Evolutionary conservation across 2,888 invertebrate genomes (phyloP), one percentile per base, ranked within the genome.

Genomic region (Volucella inanis): DNA sequence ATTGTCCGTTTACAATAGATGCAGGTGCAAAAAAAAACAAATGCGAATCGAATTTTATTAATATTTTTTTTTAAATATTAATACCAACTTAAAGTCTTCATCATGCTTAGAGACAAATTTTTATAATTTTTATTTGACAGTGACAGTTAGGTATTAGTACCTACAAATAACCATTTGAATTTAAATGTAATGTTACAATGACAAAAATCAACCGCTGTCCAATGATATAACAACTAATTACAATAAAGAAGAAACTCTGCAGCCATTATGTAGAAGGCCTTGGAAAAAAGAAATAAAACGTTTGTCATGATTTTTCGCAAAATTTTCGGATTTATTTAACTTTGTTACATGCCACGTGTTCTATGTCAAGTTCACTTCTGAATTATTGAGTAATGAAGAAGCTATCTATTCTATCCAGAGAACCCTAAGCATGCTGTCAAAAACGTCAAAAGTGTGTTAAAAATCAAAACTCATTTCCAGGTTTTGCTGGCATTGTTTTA

Each of bases 21-120:
- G 75, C 80, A 80, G 74, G 75, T 80, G 80, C 62, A 75, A 67
- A 64, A 67, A 64, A 39, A 62, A 41, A 62, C 15, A 54, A 68
- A 54, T 39, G 65, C 18, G 50, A 54, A 6, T 61, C 49, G 67
- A 74, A 74, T 80, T 39, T 3, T 50, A 43, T 61, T 59, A 61
- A 54, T 72, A 15, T n/a, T n/a, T n/a, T n/a, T n/a, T n/a, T n/a
- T n/a, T n/a, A n/a, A n/a, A n/a, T n/a, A n/a, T n/a, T n/a, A n/a
- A n/a, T n/a, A n/a, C n/a, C n/a, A n/a, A n/a, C 41, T 2, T 22
- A 59, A 71, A 64, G 64, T 18, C 55, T 22, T 4, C 43, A 59
- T 65, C 55, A 57, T 59, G 59, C 41, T 43, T 12, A 31, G 47
- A 59, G 47, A 59, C 57, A n/a, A 6, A 6, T 6, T 31, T 31